Evolutionary conservation across 2,797 vertebrate genomes (phyloP).

Genomic region (Pitangus sulphuratus): DNA sequence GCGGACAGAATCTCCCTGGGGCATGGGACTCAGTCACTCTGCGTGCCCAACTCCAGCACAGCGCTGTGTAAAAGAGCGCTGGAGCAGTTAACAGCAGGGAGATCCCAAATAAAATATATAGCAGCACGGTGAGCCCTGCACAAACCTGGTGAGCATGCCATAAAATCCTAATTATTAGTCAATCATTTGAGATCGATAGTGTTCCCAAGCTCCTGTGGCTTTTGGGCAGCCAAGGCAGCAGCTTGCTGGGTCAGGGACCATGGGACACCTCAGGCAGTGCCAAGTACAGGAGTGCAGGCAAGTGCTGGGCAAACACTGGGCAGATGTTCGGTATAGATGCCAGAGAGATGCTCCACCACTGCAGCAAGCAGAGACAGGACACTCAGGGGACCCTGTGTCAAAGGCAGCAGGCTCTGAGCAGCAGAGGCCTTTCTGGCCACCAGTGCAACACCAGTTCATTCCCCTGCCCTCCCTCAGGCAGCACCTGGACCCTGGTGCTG

Average conservation of each 20-base stretch:
- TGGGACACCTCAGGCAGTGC: not conserved
- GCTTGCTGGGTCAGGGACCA: not conserved
- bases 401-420: not conserved
- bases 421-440: not conserved
- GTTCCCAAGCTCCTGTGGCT: not conserved
- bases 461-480: not conserved
- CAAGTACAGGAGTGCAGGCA: not conserved
- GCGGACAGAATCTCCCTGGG: fast-evolving
- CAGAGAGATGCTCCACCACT: not conserved
- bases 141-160: not conserved
- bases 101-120: not conserved
- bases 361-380: not conserved
- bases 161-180: not conserved
- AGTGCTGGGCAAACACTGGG: not conserved
- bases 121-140: not conserved
- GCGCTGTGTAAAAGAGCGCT: fast-evolving
- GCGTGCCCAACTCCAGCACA: fast-evolving
- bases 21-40: fast-evolving
- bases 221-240: fast-evolving
- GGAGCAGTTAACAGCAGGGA: not conserved
- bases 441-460: fast-evolving
- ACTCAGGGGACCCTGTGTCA: fast-evolving
- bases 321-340: not conserved
- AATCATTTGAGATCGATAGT: fast-evolving
- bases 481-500: fast-evolving